Evolutionary conservation across 64 coral and sea anemone species (phyloP).

Genomic region (Montipora sp.): DNA sequence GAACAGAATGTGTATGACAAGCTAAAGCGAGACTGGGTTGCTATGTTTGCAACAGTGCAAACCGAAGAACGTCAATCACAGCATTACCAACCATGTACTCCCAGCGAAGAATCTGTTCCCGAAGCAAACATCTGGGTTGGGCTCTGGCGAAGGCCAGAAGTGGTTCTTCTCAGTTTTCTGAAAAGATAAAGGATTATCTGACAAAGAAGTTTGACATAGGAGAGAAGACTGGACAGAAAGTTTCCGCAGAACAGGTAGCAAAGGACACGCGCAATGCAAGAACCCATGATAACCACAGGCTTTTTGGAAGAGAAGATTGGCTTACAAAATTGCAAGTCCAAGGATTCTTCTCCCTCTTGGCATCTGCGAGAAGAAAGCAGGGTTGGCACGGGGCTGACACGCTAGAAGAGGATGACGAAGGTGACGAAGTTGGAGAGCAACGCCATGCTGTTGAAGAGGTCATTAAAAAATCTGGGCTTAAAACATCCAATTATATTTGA

Average conservation of each 20-base stretch:
- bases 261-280: constrained; percentile 63
- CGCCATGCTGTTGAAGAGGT: constrained; percentile 19
- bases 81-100: constrained; percentile 3
- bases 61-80: not conserved
- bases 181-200: constrained; percentile 62
- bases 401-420: constrained; percentile 32
- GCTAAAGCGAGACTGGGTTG: constrained; percentile 55
- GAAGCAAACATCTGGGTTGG: constrained; percentile 47
- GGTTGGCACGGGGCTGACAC: not conserved
- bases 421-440: not conserved
- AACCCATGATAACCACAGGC: constrained; percentile 21
- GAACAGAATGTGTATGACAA: constrained; percentile 54
- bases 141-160: constrained; percentile 45
- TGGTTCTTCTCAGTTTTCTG: constrained; percentile 47
- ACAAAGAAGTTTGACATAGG: constrained; percentile 64
- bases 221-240: constrained; percentile 58
- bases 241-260: constrained; percentile 32
- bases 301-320: constrained; percentile 61
- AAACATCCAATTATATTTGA: constrained; percentile 55
- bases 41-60: constrained; percentile 60
- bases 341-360: constrained; percentile 61
- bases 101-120: not conserved
- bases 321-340: constrained; percentile 61
- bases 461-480: constrained; percentile 18
- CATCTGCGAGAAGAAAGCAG: constrained; percentile 54